Evolutionary conservation across 2,113 vertebrate genomes (phyloP), one percentile per base, ranked within the genome.

Genomic region (Poecile atricapillus): DNA sequence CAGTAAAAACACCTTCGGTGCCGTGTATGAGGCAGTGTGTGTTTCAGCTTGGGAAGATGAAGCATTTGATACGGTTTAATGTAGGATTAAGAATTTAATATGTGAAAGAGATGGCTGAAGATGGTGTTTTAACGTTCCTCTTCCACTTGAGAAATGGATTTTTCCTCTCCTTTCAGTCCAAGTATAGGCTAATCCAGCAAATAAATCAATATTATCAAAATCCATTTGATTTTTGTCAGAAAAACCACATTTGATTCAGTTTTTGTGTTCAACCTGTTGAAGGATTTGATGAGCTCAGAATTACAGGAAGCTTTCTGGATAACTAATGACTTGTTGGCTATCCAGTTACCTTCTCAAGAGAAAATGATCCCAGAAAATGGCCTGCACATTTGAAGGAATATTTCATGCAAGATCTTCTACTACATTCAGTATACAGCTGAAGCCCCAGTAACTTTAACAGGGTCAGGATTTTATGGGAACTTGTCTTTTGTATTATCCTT

Each of bases 1-100:
- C 8, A 0, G 9, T 3, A 23, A 25, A 53, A 62, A 8, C 28
- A 2, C 49, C 28, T 18, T 5, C 7, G 5, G 20, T 8, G 8
- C 5, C 0, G 21, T 15, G 9, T 9, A 0, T 7, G 44, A 23
- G 44, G 44, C 11, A 23, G 0, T 1, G 18, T 8, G 30, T 41
- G 18, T 8, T 52, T 46, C 1, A 10, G 6, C 11, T 37, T 18
- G 24, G 41, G 39, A 47, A 31, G 44, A 19, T 15, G n/a, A 64
- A 37, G 1, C 2, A 4, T 58, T 52, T 56, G 33, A 19, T 3
- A 2, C 5, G 5, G 25, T 35, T 80, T 21, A 50, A 37, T 43
- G 13, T 25, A 10, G 10, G 55, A 78, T n/a, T 33, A 59, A 59
- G 37, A 53, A 15, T 7, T 65, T 73, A 41, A 52, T 52, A 23